Evolutionary conservation across 2,113 vertebrate genomes (phyloP), one percentile per base, ranked within the genome.

Genomic region (Theropithecus gelada): DNA sequence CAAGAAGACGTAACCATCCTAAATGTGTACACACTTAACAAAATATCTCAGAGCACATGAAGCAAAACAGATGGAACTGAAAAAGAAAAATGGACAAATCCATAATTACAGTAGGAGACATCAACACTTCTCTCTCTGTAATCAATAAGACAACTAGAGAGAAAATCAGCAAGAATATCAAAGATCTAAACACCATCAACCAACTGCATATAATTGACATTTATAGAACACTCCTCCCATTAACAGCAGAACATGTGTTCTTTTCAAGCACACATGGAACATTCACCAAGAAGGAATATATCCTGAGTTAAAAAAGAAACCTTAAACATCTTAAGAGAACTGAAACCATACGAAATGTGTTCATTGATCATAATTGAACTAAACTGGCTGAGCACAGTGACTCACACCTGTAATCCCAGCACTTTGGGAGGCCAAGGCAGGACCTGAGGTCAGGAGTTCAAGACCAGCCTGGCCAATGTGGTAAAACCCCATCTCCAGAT

Each of bases 41-140:
- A 92, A 96, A 59, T 30, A 87, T 70, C 68, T 87, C 57, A 52
- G 94, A 83, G 89, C 22, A 14, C 40, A 73, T 1, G 25, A 68
- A 88, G 61, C 40, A 59, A 82, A 86, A 27, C 38, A 32, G 64
- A 59, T 10, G 32, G 23, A 61, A 57, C 8, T 40, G 8, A 20
- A 75, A 68, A 68, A 85, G 25, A 64, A 72, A 76, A 59, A 38
- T 6, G 50, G 50, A 64, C 55, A 92, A 79, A 80, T 57, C 59
- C 61, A 84, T 61, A 45, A 4, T 48, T 30, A 79, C 0, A 18
- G 23, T 3, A 61, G 38, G 20, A 48, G 16, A 35, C 23, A 27
- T 7, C 38, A 75, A 61, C 45, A 59, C 3, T 66, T 64, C 40
- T 64, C 35, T 78, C 32, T 45, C 32, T 43, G 13, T 61, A 61